These are phyloP conservation scores for Paramuricea clavata DNA, from an alignment of 92 coral and sea anemone genomes.

Conservation along the genomic window DNA sequence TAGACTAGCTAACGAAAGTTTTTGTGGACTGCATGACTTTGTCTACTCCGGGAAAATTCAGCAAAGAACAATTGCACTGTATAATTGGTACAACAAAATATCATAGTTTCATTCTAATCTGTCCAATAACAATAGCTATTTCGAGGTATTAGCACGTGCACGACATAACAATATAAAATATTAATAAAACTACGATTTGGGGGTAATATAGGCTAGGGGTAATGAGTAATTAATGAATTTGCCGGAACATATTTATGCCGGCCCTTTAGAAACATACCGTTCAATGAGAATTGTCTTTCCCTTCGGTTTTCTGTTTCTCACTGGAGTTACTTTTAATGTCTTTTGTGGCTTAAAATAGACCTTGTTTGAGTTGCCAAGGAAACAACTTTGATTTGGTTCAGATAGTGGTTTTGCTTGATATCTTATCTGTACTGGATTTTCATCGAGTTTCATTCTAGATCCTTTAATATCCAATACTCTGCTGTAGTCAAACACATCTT, in stretches of 20 bases:
- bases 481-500: conserved; percentile 1
- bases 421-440: conserved; percentile 8
- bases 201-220: too few species aligned
- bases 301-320: not conserved
- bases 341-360: not conserved
- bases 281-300: conserved; percentile 14
- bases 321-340: not conserved
- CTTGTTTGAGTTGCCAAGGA: not conserved
- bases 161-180: too few species aligned
- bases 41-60: too few species aligned
- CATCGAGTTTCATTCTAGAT: conserved; percentile 31
- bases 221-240: not conserved
- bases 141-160: too few species aligned
- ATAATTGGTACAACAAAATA: too few species aligned
- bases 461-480: conserved; percentile 37
- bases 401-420: not conserved
- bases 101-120: too few species aligned
- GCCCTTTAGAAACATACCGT: conserved; percentile 13
- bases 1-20: too few species aligned
- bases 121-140: not conserved
- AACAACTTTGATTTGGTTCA: not conserved
- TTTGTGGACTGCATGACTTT: too few species aligned
- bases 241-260: not conserved
- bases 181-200: too few species aligned
- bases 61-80: too few species aligned